These are phyloP conservation scores for Atopsyche davidsoni DNA, from an alignment of 1,140 invertebrate genomes.

Conservation along the genomic window DNA sequence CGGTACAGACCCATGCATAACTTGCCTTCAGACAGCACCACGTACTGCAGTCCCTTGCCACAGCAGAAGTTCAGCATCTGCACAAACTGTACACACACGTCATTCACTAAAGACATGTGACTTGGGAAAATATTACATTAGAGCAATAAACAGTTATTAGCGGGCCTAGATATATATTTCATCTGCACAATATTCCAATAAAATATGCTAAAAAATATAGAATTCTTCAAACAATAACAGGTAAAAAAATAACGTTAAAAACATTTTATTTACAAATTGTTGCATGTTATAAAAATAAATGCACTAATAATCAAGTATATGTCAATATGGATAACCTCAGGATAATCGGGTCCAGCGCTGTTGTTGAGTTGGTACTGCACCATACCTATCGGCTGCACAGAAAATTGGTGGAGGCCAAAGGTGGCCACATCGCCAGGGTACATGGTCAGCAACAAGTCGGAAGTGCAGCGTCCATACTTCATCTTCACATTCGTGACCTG, in stretches of 20 bases:
- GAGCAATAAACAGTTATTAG: not conserved
- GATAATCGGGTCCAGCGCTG: not conserved
- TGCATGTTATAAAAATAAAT: no score
- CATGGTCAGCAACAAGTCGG: not conserved
- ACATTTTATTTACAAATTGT: no score
- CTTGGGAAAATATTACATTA: not conserved
- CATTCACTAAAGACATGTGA: not conserved
- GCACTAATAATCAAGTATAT: not conserved
- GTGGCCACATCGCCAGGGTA: not conserved
- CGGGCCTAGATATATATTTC: not conserved
- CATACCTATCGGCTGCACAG: not conserved
- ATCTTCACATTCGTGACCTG: not conserved
- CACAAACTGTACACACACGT: not conserved
- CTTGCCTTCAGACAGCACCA: not conserved
- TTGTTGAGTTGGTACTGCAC: not conserved
- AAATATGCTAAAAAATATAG: no score
- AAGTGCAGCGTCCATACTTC: constrained; percentile 8
- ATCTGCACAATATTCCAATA: no score
- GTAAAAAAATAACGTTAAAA: no score
- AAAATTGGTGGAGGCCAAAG: constrained; percentile 12
- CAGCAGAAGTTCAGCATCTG: not conserved
- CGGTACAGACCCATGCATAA: constrained; percentile 1
- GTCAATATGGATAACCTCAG: not conserved
- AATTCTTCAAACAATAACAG: no score
- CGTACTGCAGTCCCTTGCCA: not conserved